These are phyloP conservation scores for Drosophila pseudotakahashii DNA, from an alignment of 2,888 invertebrate genomes.

Conservation along the genomic window DNA sequence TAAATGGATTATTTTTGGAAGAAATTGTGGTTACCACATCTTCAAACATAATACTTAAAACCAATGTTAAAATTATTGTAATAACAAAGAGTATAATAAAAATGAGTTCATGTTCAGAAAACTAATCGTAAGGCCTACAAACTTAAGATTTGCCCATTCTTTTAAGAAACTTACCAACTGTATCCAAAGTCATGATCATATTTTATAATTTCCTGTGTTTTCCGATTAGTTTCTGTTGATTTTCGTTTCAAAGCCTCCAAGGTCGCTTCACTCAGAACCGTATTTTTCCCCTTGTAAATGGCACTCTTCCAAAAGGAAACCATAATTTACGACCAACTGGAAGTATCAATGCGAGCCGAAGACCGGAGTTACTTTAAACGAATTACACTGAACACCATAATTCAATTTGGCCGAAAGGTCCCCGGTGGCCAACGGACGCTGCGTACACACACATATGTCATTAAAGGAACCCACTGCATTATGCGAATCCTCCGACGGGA, in stretches of 20 bases:
- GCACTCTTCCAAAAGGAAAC: slow-evolving; percentile 9
- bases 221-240: background rate
- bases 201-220: slow-evolving; percentile 3
- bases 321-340: slow-evolving; percentile 9
- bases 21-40: slow-evolving; percentile 18
- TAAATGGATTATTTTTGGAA: background rate
- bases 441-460: slow-evolving; percentile 12
- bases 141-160: background rate
- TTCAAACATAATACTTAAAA: background rate
- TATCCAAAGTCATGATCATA: slow-evolving; percentile 3
- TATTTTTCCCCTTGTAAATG: slow-evolving; percentile 3
- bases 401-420: slow-evolving; percentile 21
- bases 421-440: background rate
- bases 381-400: slow-evolving; percentile 14
- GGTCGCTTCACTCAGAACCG: slow-evolving; percentile 1
- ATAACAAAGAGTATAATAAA: background rate
- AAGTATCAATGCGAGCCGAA: background rate
- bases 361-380: background rate
- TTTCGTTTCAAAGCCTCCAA: background rate
- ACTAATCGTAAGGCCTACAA: background rate
- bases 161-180: background rate
- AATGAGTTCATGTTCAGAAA: slow-evolving; percentile 8
- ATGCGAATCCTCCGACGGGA: slow-evolving; percentile 12
- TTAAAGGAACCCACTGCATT: slow-evolving; percentile 26
- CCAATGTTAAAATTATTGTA: slow-evolving; percentile 3